Conservation (phyloP, 2,888 invertebrate species). For the Coronaproctus castanopsis region DNA sequence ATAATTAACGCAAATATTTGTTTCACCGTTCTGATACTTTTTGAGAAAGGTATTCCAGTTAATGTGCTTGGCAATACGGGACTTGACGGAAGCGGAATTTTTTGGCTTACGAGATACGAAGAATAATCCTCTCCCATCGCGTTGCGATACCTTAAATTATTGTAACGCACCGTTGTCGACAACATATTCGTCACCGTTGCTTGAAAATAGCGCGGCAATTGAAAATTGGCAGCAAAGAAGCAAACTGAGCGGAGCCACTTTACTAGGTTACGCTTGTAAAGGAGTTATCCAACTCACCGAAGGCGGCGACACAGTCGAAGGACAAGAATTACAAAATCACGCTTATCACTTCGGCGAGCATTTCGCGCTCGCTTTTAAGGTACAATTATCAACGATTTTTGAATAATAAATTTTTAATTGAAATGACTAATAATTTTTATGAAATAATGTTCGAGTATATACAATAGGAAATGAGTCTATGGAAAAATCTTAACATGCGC, state of each 20-base stretch:
- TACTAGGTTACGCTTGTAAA: conserved; percentile 67
- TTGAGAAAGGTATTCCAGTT: conserved; percentile 25
- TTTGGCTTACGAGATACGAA: conserved; percentile 63
- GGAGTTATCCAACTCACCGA: conserved; percentile 68
- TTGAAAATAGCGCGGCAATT: conserved; percentile 28
- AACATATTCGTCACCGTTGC: conserved; percentile 9
- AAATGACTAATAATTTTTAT: not conserved
- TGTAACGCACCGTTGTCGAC: no score
- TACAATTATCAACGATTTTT: conserved; percentile 23
- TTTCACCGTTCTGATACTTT: no score
- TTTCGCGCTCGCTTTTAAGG: conserved; percentile 77
- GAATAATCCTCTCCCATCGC: conserved; percentile 59
- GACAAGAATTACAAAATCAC: conserved; percentile 52
- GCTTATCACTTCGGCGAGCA: conserved; percentile 75
- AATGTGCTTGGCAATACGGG: conserved; percentile 71
- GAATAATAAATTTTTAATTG: not conserved
- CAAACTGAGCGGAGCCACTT: conserved; percentile 52
- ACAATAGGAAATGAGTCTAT: no score
- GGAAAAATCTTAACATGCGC: no score
- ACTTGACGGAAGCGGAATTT: conserved; percentile 78
- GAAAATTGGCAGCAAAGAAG: conserved; percentile 63
- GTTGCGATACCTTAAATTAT: conserved; percentile 31
- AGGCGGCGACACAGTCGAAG: no score
- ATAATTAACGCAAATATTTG: no score
- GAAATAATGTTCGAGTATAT: no score